A percentile compares a stretch with the other conserved stretches of the same genome.
Evolutionary conservation across 92 coral and sea anemone genomes (phyloP).

Genomic region (Muricea muricata): DNA sequence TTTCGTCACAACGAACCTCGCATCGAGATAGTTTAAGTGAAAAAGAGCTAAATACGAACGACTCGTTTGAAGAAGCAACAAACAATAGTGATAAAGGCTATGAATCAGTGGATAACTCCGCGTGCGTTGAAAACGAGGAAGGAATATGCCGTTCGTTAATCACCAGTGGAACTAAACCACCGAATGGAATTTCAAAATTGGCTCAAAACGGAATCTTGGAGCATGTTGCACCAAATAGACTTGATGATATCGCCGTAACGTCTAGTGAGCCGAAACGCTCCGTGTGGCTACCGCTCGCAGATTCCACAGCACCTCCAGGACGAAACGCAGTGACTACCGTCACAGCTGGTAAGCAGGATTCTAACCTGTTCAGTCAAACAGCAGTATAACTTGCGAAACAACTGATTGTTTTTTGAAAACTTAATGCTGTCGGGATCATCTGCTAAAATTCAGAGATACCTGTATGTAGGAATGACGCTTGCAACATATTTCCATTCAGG

Average conservation of each 20-base stretch:
- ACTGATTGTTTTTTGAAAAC: too few relatives aligned
- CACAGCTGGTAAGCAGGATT: background rate
- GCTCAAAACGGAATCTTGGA: slow-evolving; percentile 20
- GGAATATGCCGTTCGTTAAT: background rate
- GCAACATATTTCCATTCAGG: too few relatives aligned
- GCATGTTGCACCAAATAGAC: background rate
- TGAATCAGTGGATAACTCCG: slow-evolving; percentile 41
- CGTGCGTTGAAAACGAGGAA: slow-evolving; percentile 20
- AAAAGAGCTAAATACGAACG: background rate
- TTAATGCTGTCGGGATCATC: too few relatives aligned
- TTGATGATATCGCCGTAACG: background rate
- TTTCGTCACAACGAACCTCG: background rate
- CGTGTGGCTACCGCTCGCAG: slow-evolving; percentile 1
- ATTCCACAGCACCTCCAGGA: background rate
- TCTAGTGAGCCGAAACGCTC: slow-evolving; percentile 1
- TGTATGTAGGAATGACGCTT: too few relatives aligned
- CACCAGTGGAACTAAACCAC: background rate
- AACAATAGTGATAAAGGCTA: slow-evolving; percentile 38
- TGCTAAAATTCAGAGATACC: too few relatives aligned
- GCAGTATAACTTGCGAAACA: background rate
- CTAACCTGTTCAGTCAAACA: background rate
- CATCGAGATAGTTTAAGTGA: background rate
- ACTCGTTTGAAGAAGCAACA: slow-evolving; percentile 13
- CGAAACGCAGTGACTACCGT: slow-evolving; percentile 1
- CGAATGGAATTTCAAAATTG: slow-evolving; percentile 8